Evolutionary conservation across 1,140 invertebrate genomes (phyloP).

Genomic region (Aphaenogaster rudis): DNA sequence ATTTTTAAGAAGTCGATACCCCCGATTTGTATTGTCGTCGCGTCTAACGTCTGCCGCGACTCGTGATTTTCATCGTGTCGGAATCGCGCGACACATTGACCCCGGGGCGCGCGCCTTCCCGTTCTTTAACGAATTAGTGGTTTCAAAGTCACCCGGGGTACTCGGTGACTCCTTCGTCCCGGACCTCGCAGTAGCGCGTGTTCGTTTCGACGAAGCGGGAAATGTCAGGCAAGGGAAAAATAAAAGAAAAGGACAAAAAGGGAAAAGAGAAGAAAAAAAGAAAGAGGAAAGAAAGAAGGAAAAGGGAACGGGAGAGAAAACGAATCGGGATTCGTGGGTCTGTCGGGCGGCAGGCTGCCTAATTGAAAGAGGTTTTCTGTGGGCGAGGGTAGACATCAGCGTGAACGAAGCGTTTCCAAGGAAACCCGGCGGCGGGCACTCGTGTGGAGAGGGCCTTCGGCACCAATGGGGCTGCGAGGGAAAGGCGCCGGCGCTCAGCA

Average conservation of each 20-base stretch:
- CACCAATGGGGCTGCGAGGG: slow-evolving; percentile 77
- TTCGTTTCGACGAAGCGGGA: slow-evolving; percentile 31
- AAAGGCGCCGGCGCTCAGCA: slow-evolving; percentile 83
- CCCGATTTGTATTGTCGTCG: not conserved
- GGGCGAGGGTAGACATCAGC: slow-evolving; percentile 80
- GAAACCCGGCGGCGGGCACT: slow-evolving; percentile 81
- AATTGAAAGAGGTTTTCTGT: slow-evolving; percentile 83
- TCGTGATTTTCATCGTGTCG: not conserved
- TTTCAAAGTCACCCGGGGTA: slow-evolving; percentile 50
- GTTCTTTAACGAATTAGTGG: slow-evolving; percentile 41
- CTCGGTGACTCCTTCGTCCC: slow-evolving; percentile 22
- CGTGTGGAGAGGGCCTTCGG: slow-evolving; percentile 76
- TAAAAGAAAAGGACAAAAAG: not conserved
- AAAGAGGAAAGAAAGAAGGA: slow-evolving; percentile 59
- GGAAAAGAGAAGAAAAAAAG: not conserved
- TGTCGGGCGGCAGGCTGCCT: slow-evolving; percentile 72
- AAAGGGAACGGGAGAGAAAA: slow-evolving; percentile 67
- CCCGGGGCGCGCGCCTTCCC: not conserved
- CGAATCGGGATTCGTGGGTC: slow-evolving; percentile 45
- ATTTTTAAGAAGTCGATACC: not conserved
- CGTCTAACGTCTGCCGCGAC: no score
- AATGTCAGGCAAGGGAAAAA: slow-evolving; percentile 4
- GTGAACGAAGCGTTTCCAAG: slow-evolving; percentile 85
- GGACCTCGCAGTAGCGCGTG: not conserved
- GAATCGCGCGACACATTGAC: slow-evolving; percentile 39